phyloP scores from a whole-genome alignment of 2,797 vertebrate species.

The Hydrophis major region DNA sequence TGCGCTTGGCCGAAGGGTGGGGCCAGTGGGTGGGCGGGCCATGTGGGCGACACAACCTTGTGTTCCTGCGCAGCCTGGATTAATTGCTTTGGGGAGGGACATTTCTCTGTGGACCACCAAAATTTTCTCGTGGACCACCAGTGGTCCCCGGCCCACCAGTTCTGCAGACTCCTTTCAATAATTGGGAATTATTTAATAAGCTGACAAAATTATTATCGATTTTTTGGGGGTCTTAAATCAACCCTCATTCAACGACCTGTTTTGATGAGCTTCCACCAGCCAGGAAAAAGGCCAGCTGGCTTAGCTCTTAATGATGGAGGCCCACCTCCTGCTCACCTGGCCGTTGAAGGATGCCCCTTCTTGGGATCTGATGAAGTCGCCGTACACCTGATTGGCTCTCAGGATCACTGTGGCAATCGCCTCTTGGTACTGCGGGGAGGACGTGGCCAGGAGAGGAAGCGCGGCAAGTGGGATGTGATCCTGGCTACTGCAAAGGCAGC shows the following conservation, averaged over 20 bases:
- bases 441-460: constrained; percentile 90
- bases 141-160: too few species aligned
- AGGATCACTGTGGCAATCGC: constrained; percentile 88
- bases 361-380: constrained; percentile 88
- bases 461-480: constrained; percentile 97
- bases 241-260: background rate
- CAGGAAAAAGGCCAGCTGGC: background rate
- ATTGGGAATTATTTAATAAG: background rate
- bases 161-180: background rate
- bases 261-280: constrained; percentile 21
- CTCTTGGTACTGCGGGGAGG: constrained; percentile 94
- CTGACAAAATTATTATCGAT: background rate
- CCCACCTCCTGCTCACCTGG: constrained; percentile 78
- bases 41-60: too few species aligned
- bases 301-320: background rate
- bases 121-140: too few species aligned
- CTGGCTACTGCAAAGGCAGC: constrained; percentile 95
- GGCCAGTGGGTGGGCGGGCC: too few species aligned
- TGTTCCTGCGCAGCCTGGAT: too few species aligned
- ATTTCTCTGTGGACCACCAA: too few species aligned
- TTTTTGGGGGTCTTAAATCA: background rate
- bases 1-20: too few species aligned
- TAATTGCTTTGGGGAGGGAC: too few species aligned
- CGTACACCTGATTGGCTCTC: constrained; percentile 93
- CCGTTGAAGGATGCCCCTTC: constrained; percentile 87